A percentile compares a stretch with the other conserved stretches of the same genome.
Evolutionary conservation across 2,888 invertebrate species (phyloP).

Genomic region (Chloromyia formosa): DNA sequence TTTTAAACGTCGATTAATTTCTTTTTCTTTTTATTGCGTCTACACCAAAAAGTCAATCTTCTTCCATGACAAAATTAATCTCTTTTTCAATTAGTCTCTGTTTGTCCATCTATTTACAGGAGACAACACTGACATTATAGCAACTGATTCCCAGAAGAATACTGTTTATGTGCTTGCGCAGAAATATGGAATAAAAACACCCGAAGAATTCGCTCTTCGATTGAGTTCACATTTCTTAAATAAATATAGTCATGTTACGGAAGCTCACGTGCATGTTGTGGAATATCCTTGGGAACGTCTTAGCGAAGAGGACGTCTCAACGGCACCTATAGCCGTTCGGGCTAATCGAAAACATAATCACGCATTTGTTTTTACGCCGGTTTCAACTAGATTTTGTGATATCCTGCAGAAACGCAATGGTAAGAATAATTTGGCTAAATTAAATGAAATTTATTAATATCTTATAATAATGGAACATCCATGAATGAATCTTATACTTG

Average conservation of each 20-base stretch:
- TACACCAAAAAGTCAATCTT: too few species aligned
- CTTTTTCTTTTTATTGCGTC: too few species aligned
- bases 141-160: slow-evolving; percentile 85
- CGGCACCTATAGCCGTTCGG: slow-evolving; percentile 56
- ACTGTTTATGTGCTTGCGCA: slow-evolving; percentile 82
- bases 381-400: slow-evolving; percentile 73
- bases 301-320: slow-evolving; percentile 64
- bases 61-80: too few species aligned
- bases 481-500: too few species aligned
- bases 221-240: slow-evolving; percentile 78
- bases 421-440: slow-evolving; percentile 62
- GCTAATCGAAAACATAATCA: slow-evolving; percentile 72
- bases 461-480: too few species aligned
- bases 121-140: slow-evolving; percentile 83
- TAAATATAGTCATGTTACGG: slow-evolving; percentile 78
- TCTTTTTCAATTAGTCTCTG: slow-evolving; percentile 6
- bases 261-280: slow-evolving; percentile 74
- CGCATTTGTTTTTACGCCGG: slow-evolving; percentile 77
- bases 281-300: slow-evolving; percentile 83
- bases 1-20: too few species aligned
- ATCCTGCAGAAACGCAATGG: slow-evolving; percentile 75
- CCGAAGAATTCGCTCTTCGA: slow-evolving; percentile 80
- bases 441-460: too few species aligned
- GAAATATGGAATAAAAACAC: slow-evolving; percentile 78
- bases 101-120: slow-evolving; percentile 56